Evolutionary conservation across 2,888 invertebrate species (phyloP), one percentile per base, ranked within the genome.

Genomic region (Drosophila paranaensis): DNA sequence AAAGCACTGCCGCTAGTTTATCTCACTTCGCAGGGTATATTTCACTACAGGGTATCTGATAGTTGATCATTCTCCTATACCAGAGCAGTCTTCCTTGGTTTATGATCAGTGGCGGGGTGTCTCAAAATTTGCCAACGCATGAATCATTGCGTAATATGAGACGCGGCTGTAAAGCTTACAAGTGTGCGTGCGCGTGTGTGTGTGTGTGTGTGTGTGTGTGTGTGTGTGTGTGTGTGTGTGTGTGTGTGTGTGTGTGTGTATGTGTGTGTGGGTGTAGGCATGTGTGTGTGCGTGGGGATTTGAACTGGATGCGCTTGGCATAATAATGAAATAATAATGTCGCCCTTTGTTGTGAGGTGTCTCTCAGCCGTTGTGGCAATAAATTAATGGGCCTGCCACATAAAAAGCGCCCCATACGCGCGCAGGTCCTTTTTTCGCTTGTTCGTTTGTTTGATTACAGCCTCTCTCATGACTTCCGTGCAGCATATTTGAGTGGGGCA

Each of bases 281-380:
- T 43, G 46, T 56, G 35, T n/a, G 56, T 51, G 53, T 56, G 43
- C 45, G 61, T 54, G 57, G 45, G 45, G 53, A 53, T 53, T 53
- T 37, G 37, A 35, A 27, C 53, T 53, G 79, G 81, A 86, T 81
- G 88, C 81, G 86, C 71, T 81, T 88, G 88, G 85, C 89, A 88
- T 88, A 89, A 88, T 89, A 88, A 88, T 88, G 88, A 85, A 88
- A 89, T 89, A 88, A 89, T 88, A 88, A 89, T 83, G 88, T 88
- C 86, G 88, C 81, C 79, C 79, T 88, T 87, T 88, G 88, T 88
- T 77, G 74, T 63, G 75, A 82, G 80, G 78, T 86, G 82, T 88
- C 81, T 86, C 80, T 81, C 81, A 71, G 64, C 73, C 69, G 72
- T 40, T 53, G 60, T 65, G 67, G 84, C 86, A 83, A 87, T 88